Percentiles rank a stretch among this genome's conserved stretches.
phyloP scores from a whole-genome alignment of 2,888 invertebrate species.

The Palloptera scutellata region DNA sequence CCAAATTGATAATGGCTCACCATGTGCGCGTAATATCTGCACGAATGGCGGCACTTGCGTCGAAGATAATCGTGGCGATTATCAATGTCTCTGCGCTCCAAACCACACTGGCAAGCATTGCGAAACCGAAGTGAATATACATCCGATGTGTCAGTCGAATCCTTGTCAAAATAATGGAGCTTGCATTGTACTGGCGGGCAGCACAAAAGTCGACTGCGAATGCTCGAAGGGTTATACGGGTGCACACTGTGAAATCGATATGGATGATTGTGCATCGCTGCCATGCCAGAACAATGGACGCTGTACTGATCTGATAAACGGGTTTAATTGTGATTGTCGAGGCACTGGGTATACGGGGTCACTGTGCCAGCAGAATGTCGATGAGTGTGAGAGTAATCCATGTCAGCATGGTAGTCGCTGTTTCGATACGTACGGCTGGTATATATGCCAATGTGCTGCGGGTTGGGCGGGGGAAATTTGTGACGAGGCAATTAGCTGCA shows the following conservation, averaged over 20 bases:
- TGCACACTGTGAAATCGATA: slow-evolving; percentile 69
- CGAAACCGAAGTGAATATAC: slow-evolving; percentile 75
- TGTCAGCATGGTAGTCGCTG: slow-evolving; percentile 79
- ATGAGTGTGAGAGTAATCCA: slow-evolving; percentile 79
- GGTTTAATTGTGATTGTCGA: slow-evolving; percentile 80
- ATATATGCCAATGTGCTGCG: slow-evolving; percentile 76
- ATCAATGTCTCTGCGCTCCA: slow-evolving; percentile 74
- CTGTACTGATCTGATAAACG: slow-evolving; percentile 77
- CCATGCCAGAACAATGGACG: slow-evolving; percentile 78
- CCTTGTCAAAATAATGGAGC: slow-evolving; percentile 84
- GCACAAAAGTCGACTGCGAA: slow-evolving; percentile 68
- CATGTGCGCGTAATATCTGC: slow-evolving; percentile 76
- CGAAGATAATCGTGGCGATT: slow-evolving; percentile 74
- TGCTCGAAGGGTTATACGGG: slow-evolving; percentile 68
- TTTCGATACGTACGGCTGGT: slow-evolving; percentile 84
- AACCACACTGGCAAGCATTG: slow-evolving; percentile 76
- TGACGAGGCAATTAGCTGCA: slow-evolving; percentile 72
- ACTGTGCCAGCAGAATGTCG: slow-evolving; percentile 79
- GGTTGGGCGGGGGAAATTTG: slow-evolving; percentile 85
- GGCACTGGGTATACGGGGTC: slow-evolving; percentile 78
- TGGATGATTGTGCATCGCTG: slow-evolving; percentile 76
- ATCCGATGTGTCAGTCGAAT: slow-evolving; percentile 75
- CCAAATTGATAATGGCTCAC: slow-evolving; percentile 80
- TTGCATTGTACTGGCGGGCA: slow-evolving; percentile 72
- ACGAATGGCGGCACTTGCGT: slow-evolving; percentile 77